A percentile compares a stretch with the other conserved stretches of the same genome.
phyloP scores from a whole-genome alignment of 2,113 vertebrate species.

The Sapajus apella region DNA sequence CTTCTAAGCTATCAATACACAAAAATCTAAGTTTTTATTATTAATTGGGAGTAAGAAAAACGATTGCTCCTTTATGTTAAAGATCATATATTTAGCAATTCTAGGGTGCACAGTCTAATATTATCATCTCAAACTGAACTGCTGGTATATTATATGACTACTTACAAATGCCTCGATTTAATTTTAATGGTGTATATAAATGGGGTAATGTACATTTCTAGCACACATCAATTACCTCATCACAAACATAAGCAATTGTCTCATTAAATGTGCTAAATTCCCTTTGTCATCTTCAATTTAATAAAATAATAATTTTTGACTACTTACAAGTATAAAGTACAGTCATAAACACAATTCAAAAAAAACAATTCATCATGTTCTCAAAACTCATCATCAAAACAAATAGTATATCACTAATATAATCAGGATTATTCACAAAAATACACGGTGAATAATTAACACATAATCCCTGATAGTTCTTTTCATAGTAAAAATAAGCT shows the following conservation, averaged over 20 bases:
- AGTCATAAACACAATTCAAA: slow-evolving; percentile 45
- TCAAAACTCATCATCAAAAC: slow-evolving; percentile 53
- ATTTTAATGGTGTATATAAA: slow-evolving; percentile 30
- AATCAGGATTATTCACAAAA: slow-evolving; percentile 58
- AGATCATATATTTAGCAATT: slow-evolving; percentile 29
- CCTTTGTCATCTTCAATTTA: slow-evolving; percentile 61
- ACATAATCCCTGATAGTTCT: slow-evolving; percentile 43
- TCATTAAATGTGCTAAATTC: slow-evolving; percentile 32
- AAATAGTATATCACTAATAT: slow-evolving; percentile 45
- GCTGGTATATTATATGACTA: background rate
- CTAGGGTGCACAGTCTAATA: background rate
- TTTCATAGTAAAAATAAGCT: slow-evolving; percentile 21
- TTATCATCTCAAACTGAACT: slow-evolving; percentile 8
- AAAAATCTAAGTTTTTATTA: slow-evolving; percentile 2
- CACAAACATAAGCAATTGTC: slow-evolving; percentile 35
- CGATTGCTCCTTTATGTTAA: slow-evolving; percentile 26
- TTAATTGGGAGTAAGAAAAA: slow-evolving; percentile 30
- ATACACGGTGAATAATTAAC: slow-evolving; percentile 56
- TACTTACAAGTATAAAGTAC: slow-evolving; percentile 11
- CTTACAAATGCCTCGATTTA: slow-evolving; percentile 5
- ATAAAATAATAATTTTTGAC: slow-evolving; percentile 45
- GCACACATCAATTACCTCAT: slow-evolving; percentile 37
- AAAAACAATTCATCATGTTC: background rate
- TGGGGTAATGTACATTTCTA: background rate
- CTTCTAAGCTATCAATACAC: background rate